Conservation (phyloP, 2,797 vertebrate genomes). For the Hydrophis major region DNA sequence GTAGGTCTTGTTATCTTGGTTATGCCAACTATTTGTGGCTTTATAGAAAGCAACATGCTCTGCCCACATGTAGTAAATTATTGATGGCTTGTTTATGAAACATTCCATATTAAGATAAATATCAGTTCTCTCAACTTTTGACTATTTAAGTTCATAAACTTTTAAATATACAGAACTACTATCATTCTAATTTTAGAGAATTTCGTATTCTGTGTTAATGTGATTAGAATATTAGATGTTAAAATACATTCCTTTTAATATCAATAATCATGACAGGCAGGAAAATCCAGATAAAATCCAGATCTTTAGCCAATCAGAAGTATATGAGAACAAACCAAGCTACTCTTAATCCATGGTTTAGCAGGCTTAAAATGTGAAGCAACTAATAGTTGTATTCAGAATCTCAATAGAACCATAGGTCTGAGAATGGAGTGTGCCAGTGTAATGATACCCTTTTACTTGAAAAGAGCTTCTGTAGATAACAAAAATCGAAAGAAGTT, state of each 20-base stretch:
- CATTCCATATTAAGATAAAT: not conserved
- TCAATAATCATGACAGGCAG: not conserved
- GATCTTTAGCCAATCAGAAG: not conserved
- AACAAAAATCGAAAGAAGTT: not conserved
- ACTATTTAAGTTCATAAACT: not conserved
- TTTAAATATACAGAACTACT: not conserved
- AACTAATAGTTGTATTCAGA: not conserved
- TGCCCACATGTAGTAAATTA: not conserved
- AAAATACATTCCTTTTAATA: constrained; percentile 29
- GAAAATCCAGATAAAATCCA: not conserved
- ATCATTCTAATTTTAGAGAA: not conserved
- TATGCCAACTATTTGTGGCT: not conserved
- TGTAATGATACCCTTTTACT: not conserved
- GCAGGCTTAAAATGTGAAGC: not conserved
- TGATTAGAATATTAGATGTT: not conserved
- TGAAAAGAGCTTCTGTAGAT: not conserved
- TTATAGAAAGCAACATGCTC: not conserved
- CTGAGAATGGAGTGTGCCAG: not conserved
- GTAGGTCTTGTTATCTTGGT: not conserved
- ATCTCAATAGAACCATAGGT: not conserved
- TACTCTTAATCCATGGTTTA: not conserved
- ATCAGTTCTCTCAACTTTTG: not conserved
- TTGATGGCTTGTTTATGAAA: not conserved
- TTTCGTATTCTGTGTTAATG: not conserved
- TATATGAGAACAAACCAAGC: not conserved